A percentile compares a stretch with the other conserved stretches of the same genome.
phyloP scores from a whole-genome alignment of 2,797 vertebrate species.

The Arnoldichthys spilopterus region DNA sequence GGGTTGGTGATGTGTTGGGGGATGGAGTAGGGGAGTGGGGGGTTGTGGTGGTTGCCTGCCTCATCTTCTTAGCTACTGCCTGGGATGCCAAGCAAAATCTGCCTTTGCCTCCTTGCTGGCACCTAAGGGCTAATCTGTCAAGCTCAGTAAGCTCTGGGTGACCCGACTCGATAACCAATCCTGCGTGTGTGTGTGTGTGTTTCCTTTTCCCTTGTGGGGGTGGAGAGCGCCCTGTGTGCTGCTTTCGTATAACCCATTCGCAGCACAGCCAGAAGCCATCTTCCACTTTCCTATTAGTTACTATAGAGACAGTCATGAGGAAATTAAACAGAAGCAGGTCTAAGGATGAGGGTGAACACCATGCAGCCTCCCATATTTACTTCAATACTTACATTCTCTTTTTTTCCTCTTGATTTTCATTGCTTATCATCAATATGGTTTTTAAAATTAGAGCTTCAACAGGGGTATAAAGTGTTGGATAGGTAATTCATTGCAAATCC shows the following conservation, averaged over 20 bases:
- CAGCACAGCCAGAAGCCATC: conserved; percentile 46
- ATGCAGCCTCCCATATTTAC: conserved; percentile 31
- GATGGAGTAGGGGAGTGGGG: conserved; percentile 63
- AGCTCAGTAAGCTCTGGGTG: conserved; percentile 69
- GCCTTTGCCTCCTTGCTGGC: conserved; percentile 66
- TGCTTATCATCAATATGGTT: conserved; percentile 5
- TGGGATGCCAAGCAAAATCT: conserved; percentile 80
- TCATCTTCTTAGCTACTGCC: conserved; percentile 75
- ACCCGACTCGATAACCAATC: conserved; percentile 50
- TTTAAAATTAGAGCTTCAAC: not conserved
- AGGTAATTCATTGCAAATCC: not conserved
- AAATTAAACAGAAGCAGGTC: conserved; percentile 50
- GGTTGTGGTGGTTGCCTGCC: conserved; percentile 67
- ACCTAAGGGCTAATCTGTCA: conserved; percentile 79
- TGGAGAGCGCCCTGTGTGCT: conserved; percentile 38
- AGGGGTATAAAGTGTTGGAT: not conserved
- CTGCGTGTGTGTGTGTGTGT: conserved; percentile 23
- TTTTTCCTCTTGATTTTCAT: not conserved
- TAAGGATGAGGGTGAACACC: conserved; percentile 34
- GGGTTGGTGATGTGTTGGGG: conserved; percentile 69
- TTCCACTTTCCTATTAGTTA: conserved; percentile 49
- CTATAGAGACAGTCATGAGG: conserved; percentile 52
- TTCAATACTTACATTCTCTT: conserved; percentile 15
- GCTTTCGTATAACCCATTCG: conserved; percentile 48
- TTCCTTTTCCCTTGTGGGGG: conserved; percentile 36